Evolutionary conservation across 2,113 vertebrate species (phyloP).

Genomic region (Suricata suricatta): DNA sequence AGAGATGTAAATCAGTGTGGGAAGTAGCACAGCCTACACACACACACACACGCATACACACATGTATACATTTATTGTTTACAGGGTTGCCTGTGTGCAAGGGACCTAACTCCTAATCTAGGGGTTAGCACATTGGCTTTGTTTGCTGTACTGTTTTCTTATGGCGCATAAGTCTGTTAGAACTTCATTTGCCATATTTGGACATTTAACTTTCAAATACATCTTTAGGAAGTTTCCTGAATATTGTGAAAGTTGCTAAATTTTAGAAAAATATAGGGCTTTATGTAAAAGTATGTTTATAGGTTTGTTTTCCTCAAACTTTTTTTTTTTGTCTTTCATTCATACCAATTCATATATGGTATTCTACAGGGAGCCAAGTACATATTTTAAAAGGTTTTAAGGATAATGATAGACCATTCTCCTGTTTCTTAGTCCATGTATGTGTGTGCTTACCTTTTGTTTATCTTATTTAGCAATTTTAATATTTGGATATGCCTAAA

Average conservation of each 20-base stretch:
- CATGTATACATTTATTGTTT: background rate
- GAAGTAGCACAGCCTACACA: background rate
- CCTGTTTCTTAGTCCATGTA: background rate
- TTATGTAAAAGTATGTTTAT: background rate
- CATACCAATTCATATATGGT: background rate
- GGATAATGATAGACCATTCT: background rate
- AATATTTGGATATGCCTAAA: constrained; percentile 58
- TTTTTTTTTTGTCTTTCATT: background rate
- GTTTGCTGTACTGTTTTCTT: background rate
- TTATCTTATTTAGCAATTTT: constrained; percentile 42
- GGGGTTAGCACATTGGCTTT: background rate
- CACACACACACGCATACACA: background rate
- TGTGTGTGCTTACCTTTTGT: background rate
- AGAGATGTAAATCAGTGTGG: background rate
- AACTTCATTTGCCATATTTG: background rate
- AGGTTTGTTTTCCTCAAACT: background rate
- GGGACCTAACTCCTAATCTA: background rate
- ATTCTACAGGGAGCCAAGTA: background rate
- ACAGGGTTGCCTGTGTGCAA: background rate
- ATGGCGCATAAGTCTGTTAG: background rate
- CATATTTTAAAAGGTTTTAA: constrained; percentile 22
- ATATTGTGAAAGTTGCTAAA: constrained; percentile 14
- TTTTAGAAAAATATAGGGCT: background rate
- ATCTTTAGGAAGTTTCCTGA: constrained; percentile 3
- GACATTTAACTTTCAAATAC: constrained; percentile 7